Percentiles rank a stretch among this genome's conserved stretches.
Evolutionary conservation across 2,888 invertebrate genomes (phyloP).

Genomic region (Philonicus albiceps): DNA sequence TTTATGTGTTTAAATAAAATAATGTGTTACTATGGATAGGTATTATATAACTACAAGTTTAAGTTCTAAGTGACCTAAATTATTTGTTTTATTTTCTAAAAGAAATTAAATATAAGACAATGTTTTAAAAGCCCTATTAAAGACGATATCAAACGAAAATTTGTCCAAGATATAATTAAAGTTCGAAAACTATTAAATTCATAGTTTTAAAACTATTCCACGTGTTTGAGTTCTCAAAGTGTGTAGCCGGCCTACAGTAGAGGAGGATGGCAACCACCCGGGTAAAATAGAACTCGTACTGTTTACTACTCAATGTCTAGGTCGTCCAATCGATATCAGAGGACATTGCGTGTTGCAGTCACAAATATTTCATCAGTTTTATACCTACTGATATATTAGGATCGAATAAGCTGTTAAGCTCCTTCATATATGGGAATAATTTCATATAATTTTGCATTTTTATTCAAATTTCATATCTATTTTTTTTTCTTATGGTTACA

Average conservation of each 20-base stretch:
- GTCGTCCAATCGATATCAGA: neutral
- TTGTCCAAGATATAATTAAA: neutral
- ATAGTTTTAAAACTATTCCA: neutral
- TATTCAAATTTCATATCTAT: neutral
- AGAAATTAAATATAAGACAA: neutral
- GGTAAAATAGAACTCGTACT: neutral
- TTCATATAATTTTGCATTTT: neutral
- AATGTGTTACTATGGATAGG: neutral
- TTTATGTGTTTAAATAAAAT: neutral
- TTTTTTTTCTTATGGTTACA: neutral
- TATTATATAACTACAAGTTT: neutral
- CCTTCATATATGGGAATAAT: neutral
- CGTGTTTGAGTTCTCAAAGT: neutral
- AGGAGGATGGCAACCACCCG: neutral
- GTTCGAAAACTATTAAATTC: neutral
- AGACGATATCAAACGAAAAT: neutral
- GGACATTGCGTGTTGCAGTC: neutral
- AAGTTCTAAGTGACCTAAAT: neutral
- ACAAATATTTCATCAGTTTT: conserved; percentile 6
- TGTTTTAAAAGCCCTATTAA: neutral
- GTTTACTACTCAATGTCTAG: neutral
- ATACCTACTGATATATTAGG: neutral
- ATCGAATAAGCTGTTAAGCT: neutral
- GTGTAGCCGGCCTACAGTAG: neutral
- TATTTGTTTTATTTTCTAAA: neutral